These are phyloP conservation scores for Oreochromis tanganicae DNA, from an alignment of 2,113 vertebrate species.

Conservation along the genomic window DNA sequence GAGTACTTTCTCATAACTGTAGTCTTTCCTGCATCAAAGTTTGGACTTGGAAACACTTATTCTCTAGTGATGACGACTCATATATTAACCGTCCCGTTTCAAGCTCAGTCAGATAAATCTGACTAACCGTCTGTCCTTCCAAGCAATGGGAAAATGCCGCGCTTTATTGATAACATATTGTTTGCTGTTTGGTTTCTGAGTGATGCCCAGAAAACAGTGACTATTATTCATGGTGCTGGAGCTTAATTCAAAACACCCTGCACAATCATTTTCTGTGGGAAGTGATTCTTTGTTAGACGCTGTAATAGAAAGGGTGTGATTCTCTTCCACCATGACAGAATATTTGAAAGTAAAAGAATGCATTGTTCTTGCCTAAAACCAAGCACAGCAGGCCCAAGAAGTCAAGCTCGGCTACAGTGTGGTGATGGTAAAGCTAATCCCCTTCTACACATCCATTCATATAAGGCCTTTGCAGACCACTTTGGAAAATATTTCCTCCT, in stretches of 20 bases:
- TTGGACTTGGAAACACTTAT: neutral
- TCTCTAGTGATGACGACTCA: neutral
- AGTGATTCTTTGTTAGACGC: neutral
- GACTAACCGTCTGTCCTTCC: neutral
- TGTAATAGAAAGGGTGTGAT: neutral
- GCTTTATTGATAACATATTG: slow-evolving; percentile 54
- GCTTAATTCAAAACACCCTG: slow-evolving; percentile 57
- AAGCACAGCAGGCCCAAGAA: neutral
- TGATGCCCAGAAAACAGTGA: slow-evolving; percentile 38
- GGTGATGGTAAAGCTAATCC: neutral
- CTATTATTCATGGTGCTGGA: slow-evolving; percentile 51
- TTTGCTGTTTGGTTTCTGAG: slow-evolving; percentile 28
- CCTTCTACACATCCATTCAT: neutral
- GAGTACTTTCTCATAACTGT: neutral
- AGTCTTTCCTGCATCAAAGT: neutral
- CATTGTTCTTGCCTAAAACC: neutral
- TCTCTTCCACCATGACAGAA: neutral
- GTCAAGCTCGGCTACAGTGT: neutral
- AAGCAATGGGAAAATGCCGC: neutral
- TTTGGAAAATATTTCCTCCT: neutral
- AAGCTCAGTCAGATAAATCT: neutral
- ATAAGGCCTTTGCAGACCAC: neutral
- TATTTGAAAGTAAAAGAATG: neutral
- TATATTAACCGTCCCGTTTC: neutral
- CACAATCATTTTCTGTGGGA: slow-evolving; percentile 2